Percentiles rank a stretch among this genome's conserved stretches.
phyloP scores from a whole-genome alignment of 2,113 vertebrate species.

The Myiagra hebetior region DNA sequence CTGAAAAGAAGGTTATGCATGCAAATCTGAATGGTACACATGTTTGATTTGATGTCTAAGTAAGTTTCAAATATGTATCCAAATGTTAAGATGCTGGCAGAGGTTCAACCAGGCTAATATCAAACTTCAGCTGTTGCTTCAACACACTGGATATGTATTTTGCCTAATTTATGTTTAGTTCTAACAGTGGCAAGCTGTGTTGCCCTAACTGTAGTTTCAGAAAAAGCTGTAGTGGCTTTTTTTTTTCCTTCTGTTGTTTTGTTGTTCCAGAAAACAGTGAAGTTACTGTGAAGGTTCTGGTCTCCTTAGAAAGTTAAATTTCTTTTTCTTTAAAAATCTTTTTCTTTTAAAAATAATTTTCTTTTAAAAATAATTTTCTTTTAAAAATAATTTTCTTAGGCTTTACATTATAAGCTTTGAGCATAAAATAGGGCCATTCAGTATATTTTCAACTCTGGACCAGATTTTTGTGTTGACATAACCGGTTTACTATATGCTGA shows the following conservation, averaged over 20 bases:
- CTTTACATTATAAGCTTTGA: background rate
- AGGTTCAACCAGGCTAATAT: background rate
- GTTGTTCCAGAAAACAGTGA: background rate
- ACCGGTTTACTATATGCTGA: background rate
- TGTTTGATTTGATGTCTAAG: background rate
- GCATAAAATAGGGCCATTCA: background rate
- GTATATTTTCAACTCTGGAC: background rate
- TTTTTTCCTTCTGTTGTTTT: background rate
- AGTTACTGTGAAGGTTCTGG: background rate
- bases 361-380: background rate
- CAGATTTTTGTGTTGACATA: background rate
- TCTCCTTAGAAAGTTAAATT: background rate
- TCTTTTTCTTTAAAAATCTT: background rate
- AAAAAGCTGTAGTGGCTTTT: background rate
- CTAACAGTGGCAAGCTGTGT: background rate
- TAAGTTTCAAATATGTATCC: background rate
- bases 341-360: no score
- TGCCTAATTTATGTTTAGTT: background rate
- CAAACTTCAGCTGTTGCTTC: constrained; percentile 11
- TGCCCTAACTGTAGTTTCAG: background rate
- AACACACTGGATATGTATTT: background rate
- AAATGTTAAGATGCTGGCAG: background rate
- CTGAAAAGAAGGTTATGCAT: background rate
- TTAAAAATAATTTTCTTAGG: background rate
- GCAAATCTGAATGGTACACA: background rate